A percentile compares a stretch with the other conserved stretches of the same genome.
These are phyloP conservation scores for Archips crataeganus DNA, from an alignment of 2,888 invertebrate genomes.

Conservation along the genomic window DNA sequence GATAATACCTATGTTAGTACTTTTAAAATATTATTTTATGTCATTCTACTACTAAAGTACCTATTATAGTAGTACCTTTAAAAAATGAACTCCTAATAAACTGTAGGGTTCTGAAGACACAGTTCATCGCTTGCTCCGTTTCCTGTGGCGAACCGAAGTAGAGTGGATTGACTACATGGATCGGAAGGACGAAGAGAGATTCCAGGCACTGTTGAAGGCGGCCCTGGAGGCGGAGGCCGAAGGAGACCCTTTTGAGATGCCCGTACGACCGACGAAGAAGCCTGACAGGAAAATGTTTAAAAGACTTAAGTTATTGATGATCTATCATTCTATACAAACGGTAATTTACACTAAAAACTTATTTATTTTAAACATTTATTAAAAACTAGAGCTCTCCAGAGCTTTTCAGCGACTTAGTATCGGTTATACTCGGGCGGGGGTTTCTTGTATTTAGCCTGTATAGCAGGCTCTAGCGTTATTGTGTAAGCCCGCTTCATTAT, in stretches of 20 bases:
- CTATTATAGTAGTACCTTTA: too few species aligned
- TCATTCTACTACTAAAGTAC: too few species aligned
- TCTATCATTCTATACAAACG: slow-evolving; percentile 77
- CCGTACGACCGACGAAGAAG: slow-evolving; percentile 50
- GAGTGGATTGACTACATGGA: slow-evolving; percentile 63
- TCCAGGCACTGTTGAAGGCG: slow-evolving; percentile 46
- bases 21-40: too few species aligned
- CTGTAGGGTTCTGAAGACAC: slow-evolving; percentile 81
- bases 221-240: slow-evolving; percentile 52
- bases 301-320: slow-evolving; percentile 70
- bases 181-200: slow-evolving; percentile 53
- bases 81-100: not conserved
- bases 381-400: too few species aligned
- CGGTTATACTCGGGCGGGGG: too few species aligned
- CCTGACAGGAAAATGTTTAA: slow-evolving; percentile 66
- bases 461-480: too few species aligned
- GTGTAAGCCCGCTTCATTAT: too few species aligned
- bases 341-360: slow-evolving; percentile 51
- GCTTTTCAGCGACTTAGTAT: too few species aligned
- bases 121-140: slow-evolving; percentile 72
- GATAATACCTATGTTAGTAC: too few species aligned
- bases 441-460: too few species aligned
- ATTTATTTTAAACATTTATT: too few species aligned
- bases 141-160: slow-evolving; percentile 65
- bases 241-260: slow-evolving; percentile 48